Evolutionary conservation across 2,113 vertebrate genomes (phyloP).

Genomic region (Melanotaenia duboulayi): DNA sequence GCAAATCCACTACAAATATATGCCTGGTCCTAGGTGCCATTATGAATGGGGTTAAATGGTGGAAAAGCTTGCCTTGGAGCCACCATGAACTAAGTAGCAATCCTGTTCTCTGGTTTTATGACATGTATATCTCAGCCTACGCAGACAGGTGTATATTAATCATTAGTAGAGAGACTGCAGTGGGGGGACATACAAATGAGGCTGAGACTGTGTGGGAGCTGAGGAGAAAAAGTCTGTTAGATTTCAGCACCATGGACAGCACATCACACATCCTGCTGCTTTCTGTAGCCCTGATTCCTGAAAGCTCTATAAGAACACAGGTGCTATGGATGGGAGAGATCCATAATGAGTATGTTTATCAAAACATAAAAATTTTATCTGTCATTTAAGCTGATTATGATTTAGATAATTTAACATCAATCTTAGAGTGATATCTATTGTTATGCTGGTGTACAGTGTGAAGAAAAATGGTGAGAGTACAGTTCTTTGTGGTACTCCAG

Average conservation of each 20-base stretch:
- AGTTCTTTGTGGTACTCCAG: too few species aligned
- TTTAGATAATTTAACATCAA: too few species aligned
- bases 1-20: conserved; percentile 39
- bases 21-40: conserved; percentile 17
- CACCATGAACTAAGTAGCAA: conserved; percentile 45
- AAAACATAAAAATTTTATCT: background rate
- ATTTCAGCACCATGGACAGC: conserved; percentile 82
- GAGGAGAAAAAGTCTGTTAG: conserved; percentile 13
- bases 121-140: conserved; percentile 42
- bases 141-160: conserved; percentile 58
- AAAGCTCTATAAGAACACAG: background rate
- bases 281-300: background rate
- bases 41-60: conserved; percentile 37
- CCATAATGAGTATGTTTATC: background rate
- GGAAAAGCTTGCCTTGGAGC: conserved; percentile 19
- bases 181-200: conserved; percentile 49
- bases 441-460: too few species aligned
- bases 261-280: background rate
- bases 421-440: too few species aligned
- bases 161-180: conserved; percentile 41
- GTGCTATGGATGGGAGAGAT: background rate
- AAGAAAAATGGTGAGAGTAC: too few species aligned
- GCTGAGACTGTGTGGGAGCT: conserved; percentile 11
- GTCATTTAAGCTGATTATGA: background rate
- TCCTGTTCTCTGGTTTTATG: conserved; percentile 42